Base-by-base conservation (phyloP, 2,888 invertebrate genomes). In the Plagodis dolabraria region DNA sequence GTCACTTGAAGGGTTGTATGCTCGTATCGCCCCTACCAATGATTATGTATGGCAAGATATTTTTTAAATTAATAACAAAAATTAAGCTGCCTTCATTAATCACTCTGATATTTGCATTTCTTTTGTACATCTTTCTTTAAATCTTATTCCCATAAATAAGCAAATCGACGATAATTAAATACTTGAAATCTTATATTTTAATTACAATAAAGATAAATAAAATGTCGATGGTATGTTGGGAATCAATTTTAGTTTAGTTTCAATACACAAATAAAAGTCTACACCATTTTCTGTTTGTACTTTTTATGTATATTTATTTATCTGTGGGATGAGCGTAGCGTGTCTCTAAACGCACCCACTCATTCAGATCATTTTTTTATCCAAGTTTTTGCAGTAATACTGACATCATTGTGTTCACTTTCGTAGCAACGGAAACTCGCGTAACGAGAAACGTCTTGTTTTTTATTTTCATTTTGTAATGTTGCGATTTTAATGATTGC, bases 401-500 rank as follows among this genome's bases (percentile, higher is more conserved):
- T 86, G 86, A 86, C 87, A 88, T 87, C 87, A 86, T 86, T 87
- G 87, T 89, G 80, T 86, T 89, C 85, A 87, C 87, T 90, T 89
- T 89, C 89, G 88, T 89, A 86, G 86, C 85, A 89, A 88, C 89
- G 88, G 89, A 89, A 87, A 88, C 86, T 86, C 83, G 82, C 80
- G 88, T 89, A 89, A 89, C 87, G 86, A 89, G 89, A 85, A 83
- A 79, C 77, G 75, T 77, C 69, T 82, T 79, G 81, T 79, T 82
- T 85, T 82, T 85, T 86, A 80, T 84, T 86, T 85, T 85, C 82
- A 86, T 85, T 85, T 86, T 87, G 79, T 82, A 85, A 89, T 89
- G 88, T 89, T 81, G 77, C 85, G 82, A 86, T 82, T 89, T 89
- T 89, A 90, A 89, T 90, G 86, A 91, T 87, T 87, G 91, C 86